Evolutionary conservation across 2,113 vertebrate species (phyloP).

Genomic region (Triplophysa tibetana): DNA sequence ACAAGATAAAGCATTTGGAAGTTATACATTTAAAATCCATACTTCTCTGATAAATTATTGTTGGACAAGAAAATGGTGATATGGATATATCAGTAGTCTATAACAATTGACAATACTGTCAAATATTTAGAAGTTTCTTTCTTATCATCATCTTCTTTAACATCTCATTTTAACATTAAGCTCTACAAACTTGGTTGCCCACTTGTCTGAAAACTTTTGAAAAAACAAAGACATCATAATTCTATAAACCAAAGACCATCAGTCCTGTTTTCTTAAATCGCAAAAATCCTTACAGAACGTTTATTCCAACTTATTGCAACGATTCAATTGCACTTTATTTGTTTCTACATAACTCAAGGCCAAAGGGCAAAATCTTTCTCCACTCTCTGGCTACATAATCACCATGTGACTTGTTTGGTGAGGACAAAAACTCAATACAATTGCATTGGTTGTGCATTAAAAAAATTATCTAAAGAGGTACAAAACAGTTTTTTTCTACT

Average conservation of each 20-base stretch:
- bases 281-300: background rate
- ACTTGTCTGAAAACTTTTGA: too few species aligned
- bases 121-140: background rate
- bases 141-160: background rate
- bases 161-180: background rate
- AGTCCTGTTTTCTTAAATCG: background rate
- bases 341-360: background rate
- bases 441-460: constrained; percentile 76
- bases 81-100: background rate
- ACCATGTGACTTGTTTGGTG: constrained; percentile 45
- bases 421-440: constrained; percentile 32
- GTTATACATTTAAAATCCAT: constrained; percentile 6
- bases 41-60: constrained; percentile 5
- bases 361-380: background rate
- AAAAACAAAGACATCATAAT: background rate
- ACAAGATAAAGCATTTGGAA: background rate
- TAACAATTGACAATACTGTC: background rate
- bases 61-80: background rate
- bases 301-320: background rate
- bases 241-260: background rate
- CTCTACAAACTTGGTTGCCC: background rate
- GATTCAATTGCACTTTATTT: background rate
- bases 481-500: constrained; percentile 38
- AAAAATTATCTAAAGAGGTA: constrained; percentile 42
- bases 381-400: constrained; percentile 34